Base-by-base conservation (phyloP, 1,140 invertebrate species). In the Heliconius nattereri region DNA sequence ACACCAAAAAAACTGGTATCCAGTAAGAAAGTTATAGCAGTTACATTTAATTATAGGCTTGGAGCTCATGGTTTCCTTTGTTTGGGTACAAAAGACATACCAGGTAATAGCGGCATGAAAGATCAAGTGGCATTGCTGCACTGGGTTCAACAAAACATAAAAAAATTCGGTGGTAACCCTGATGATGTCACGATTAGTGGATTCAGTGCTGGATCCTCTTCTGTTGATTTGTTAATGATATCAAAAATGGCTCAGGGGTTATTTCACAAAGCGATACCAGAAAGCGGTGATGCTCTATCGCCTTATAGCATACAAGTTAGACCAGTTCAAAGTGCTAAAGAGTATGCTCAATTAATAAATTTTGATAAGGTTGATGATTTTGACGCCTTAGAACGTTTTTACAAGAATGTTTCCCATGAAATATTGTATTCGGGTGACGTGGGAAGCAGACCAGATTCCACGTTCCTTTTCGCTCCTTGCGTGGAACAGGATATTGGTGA, bases 61-160 rank as follows among this genome's bases (percentile, higher is more conserved):
- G 85, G 80, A 16, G 80, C 85, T 19, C 83, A 83, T 32, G 89
- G 89, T 3, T 90, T 90, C 72, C 72, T 90, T 32, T 90, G 87
- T 52, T 75, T 89, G 13, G 86, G 87, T 11, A 89, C 86, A n/a
- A 66, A 83, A 80, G 83, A 84, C 32, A 76, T 84, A 19, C 88
- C 89, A 7, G 88, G 88, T 26, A 89, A 90, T 75, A 86, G 86
- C 40, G 89, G 87, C 11, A 83, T 91, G 83, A 89, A 90, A 80
- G 88, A 90, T 66, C 86, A 88, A 75, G 82, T 91, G 3, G 85
- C 87, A 49, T 70, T 87, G 29, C 73, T 91, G 9, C 78, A 85
- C 1, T 91, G 90, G 90, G 85, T 90, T 13, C 83, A 87, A 20
- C 76, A 81, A 45, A 90, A 90, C 75, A 90, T 90, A 49, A 83